Evolutionary conservation across 23 tunicate species (phyloP).

Genomic region (Styela plicata): DNA sequence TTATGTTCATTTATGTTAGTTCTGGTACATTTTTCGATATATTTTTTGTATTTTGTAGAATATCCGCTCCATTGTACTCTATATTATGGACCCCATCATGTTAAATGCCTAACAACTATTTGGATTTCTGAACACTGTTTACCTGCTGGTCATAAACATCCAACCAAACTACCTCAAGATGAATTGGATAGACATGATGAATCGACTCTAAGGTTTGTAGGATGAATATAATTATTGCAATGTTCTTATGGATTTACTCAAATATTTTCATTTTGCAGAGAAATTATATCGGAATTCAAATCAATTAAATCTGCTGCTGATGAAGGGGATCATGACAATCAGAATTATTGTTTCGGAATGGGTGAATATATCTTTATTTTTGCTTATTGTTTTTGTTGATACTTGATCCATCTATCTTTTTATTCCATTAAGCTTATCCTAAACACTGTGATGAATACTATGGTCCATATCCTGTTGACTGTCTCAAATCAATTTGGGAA

Average conservation of each 20-base stretch:
- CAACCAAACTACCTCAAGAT: not conserved
- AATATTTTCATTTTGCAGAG: not conserved
- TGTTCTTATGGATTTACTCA: not conserved
- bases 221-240: not conserved
- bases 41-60: not conserved
- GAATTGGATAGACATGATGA: conserved; percentile 1
- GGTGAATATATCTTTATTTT: not conserved
- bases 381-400: not conserved
- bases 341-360: conserved; percentile 23
- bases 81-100: conserved; percentile 22
- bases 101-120: conserved; percentile 2
- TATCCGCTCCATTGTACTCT: conserved; percentile 13
- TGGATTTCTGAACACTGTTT: conserved; percentile 18
- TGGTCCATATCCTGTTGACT: conserved; percentile 16
- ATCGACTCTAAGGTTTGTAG: conserved; percentile 3
- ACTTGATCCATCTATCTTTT: too few relatives aligned
- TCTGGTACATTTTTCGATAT: not conserved
- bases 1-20: too few relatives aligned
- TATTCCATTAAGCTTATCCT: conserved; percentile 20
- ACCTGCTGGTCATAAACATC: conserved; percentile 4
- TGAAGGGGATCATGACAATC: not conserved
- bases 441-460: conserved; percentile 6
- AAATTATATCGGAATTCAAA: conserved; percentile 1
- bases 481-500: conserved; percentile 28
- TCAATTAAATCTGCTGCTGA: not conserved